Percentiles rank a stretch among this genome's conserved stretches.
phyloP scores from a whole-genome alignment of 2,797 vertebrate species.

The Gallirallus australis region DNA sequence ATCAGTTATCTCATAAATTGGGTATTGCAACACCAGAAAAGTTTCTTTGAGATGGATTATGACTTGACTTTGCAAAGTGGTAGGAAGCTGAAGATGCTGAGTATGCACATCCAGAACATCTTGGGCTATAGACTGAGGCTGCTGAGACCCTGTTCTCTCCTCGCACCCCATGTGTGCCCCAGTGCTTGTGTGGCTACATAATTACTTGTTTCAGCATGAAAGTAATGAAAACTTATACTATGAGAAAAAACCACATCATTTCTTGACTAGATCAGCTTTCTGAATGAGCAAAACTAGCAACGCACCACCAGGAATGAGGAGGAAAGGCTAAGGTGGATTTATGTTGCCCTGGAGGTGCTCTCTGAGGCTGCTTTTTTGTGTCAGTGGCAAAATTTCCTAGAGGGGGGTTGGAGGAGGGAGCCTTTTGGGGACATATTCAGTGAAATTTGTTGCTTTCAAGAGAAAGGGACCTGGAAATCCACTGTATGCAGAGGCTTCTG shows the following conservation, averaged over 20 bases:
- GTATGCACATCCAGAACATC: not conserved
- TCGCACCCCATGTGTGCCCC: not conserved
- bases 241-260: not conserved
- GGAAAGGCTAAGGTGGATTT: not conserved
- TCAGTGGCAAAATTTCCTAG: not conserved
- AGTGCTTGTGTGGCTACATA: not conserved
- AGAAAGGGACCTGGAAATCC: not conserved
- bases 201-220: not conserved
- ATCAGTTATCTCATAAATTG: conserved; percentile 40
- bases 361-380: not conserved
- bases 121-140: not conserved
- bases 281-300: not conserved
- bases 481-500: not conserved
- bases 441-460: not conserved
- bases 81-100: not conserved
- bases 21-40: conserved; percentile 31
- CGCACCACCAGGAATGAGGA: not conserved
- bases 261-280: not conserved
- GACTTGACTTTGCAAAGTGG: not conserved
- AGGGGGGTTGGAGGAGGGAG: not conserved
- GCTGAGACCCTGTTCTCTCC: not conserved
- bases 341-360: not conserved
- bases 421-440: not conserved
- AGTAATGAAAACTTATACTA: not conserved
- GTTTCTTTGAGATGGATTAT: conserved; percentile 1